Evolutionary conservation across 2,113 vertebrate genomes (phyloP), one percentile per base, ranked within the genome.

Genomic region (Ranitomeya imitator): DNA sequence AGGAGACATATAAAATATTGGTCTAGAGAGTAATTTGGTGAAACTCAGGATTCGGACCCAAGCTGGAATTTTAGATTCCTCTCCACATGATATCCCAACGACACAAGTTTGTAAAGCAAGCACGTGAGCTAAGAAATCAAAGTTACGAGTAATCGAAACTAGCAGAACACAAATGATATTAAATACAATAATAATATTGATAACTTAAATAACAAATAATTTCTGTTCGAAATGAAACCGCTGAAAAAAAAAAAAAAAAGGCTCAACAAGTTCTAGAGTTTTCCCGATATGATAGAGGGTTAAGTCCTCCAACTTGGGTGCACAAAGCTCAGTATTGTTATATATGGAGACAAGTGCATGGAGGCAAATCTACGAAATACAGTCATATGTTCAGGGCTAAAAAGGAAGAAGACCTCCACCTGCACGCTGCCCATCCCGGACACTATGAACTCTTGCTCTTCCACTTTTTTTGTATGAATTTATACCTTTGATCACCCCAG

Each of bases 301-400:
- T 54, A 54, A 51, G 45, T 54, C 37, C 4, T 45, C 31, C 13
- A 15, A 23, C 19, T 23, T 21, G 4, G 11, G 37, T 54, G 31
- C 55, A 80, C 79, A 60, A 80, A 31, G 79, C 60, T 37, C 61
- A 10, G 61, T 69, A 69, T 69, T 54, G 81, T 67, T 67, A 69
- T n/a, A 83, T 83, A 52, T 9, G 31, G 37, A 52, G 67, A 83
- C 60, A 83, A 83, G 31, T 83, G 59, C 80, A 65, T 15, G 63
- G 45, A 83, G 65, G 12, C 5, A 6, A 69, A 55, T 67, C 45
- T 7, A 37, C 26, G 31, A 11, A 82, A 14, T 61, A 65, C 37
- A 83, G 12, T 0, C 4, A 3, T 45, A 23, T 61, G 11, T 10
- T 59, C 13, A 61, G 21, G 26, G 26, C 9, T 18, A 83, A n/a